Evolutionary conservation across 2,797 vertebrate species (phyloP).

Genomic region (Paguma larvata): DNA sequence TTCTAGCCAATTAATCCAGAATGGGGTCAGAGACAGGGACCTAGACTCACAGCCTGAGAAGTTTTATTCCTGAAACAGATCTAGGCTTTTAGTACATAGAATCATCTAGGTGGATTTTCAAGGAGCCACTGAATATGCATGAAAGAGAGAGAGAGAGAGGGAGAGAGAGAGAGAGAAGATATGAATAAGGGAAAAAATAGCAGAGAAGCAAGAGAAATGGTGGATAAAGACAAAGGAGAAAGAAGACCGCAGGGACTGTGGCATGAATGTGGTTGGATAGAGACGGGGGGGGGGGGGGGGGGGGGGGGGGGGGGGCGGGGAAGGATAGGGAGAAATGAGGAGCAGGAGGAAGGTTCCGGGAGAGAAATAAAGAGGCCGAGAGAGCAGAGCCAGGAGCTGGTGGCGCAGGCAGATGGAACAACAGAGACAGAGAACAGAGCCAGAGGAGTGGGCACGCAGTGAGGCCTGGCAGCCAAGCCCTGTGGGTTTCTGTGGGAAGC

Average conservation of each 20-base stretch:
- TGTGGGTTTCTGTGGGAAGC: slow-evolving; percentile 64
- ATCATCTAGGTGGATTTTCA: slow-evolving; percentile 66
- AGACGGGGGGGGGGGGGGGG: background rate
- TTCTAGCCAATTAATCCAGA: background rate
- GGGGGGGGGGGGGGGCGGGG: background rate
- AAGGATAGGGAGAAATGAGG: background rate
- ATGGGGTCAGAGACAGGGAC: background rate
- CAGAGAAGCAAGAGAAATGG: background rate
- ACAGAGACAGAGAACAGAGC: slow-evolving; percentile 66
- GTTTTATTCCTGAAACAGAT: background rate
- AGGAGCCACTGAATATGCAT: slow-evolving; percentile 71
- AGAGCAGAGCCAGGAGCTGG: slow-evolving; percentile 61
- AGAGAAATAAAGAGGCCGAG: slow-evolving; percentile 51
- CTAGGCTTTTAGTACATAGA: background rate
- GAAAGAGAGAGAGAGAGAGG: background rate
- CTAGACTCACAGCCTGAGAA: background rate
- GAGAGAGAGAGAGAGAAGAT: background rate
- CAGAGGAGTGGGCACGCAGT: slow-evolving; percentile 36
- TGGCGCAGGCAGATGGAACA: slow-evolving; percentile 72
- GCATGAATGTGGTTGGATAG: background rate
- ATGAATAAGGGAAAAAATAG: background rate
- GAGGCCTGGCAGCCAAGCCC: slow-evolving; percentile 72
- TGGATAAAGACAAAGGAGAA: background rate
- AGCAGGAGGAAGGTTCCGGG: background rate
- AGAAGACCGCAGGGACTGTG: background rate